A percentile compares a stretch with the other conserved stretches of the same genome.
Evolutionary conservation across 1,140 invertebrate species (phyloP).

Genomic region (Papilio polytes): DNA sequence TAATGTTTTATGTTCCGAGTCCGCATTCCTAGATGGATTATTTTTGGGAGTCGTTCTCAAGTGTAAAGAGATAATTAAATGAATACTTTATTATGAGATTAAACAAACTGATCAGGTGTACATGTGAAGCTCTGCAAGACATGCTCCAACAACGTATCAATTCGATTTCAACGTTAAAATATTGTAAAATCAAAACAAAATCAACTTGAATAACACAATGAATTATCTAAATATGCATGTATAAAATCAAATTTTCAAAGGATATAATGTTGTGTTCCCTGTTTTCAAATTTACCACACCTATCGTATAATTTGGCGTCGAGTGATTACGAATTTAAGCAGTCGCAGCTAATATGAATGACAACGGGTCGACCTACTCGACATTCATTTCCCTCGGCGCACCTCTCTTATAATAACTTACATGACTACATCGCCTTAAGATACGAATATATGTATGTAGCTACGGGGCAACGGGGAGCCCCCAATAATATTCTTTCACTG

Average conservation of each 20-base stretch:
- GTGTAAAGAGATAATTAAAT: conserved; percentile 1
- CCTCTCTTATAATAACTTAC: conserved; percentile 84
- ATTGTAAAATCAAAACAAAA: background rate
- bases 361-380: conserved; percentile 80
- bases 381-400: conserved; percentile 82
- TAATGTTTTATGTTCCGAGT: conserved; percentile 21
- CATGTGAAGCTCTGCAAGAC: background rate
- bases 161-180: background rate
- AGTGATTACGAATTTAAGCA: conserved; percentile 82
- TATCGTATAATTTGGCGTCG: conserved; percentile 62
- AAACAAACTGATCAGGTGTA: background rate
- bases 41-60: conserved; percentile 14
- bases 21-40: conserved; percentile 20
- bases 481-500: conserved; percentile 51
- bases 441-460: conserved; percentile 59
- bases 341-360: conserved; percentile 83
- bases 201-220: background rate
- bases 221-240: background rate
- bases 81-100: conserved; percentile 16
- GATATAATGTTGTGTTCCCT: conserved; percentile 20
- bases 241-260: conserved; percentile 3
- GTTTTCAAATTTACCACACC: conserved; percentile 28
- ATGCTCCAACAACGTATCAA: background rate
- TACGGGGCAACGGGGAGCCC: conserved; percentile 59
- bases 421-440: conserved; percentile 76